Conservation (phyloP, 2,797 vertebrate genomes). For the Halcyon chelicuti region DNA sequence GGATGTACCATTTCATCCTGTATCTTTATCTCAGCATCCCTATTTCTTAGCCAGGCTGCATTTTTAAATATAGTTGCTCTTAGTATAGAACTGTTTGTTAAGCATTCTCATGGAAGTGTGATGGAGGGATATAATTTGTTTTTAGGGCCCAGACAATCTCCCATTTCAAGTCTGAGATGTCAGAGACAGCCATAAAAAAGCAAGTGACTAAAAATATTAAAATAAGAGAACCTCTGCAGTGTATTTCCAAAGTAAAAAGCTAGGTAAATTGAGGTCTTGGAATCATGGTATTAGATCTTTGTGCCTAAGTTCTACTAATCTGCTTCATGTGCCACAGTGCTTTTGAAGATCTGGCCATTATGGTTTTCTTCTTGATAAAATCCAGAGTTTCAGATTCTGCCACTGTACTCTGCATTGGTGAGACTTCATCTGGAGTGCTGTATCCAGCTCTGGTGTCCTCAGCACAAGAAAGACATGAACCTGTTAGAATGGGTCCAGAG, state of each 20-base stretch:
- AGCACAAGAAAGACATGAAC: no score
- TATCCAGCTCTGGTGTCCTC: no score
- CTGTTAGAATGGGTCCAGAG: no score
- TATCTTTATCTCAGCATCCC: background rate
- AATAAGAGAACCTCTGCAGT: background rate
- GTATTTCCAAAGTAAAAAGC: background rate
- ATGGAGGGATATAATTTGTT: background rate
- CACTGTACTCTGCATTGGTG: background rate
- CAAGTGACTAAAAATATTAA: background rate
- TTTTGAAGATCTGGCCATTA: background rate
- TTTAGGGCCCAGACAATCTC: background rate
- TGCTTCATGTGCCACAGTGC: background rate
- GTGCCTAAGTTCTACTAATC: background rate
- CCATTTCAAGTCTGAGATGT: background rate
- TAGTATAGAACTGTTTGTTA: background rate
- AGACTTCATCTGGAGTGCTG: background rate
- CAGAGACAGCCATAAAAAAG: background rate
- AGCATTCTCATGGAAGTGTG: background rate
- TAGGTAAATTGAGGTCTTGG: background rate
- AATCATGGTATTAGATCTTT: background rate
- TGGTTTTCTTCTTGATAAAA: background rate
- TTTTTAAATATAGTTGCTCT: background rate
- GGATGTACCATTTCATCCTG: fast-evolving
- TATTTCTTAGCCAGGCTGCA: background rate
- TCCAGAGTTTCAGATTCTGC: background rate